Percentiles rank a stretch among this genome's conserved stretches.
phyloP scores from a whole-genome alignment of 1,140 invertebrate genomes.

The Papilio polytes region DNA sequence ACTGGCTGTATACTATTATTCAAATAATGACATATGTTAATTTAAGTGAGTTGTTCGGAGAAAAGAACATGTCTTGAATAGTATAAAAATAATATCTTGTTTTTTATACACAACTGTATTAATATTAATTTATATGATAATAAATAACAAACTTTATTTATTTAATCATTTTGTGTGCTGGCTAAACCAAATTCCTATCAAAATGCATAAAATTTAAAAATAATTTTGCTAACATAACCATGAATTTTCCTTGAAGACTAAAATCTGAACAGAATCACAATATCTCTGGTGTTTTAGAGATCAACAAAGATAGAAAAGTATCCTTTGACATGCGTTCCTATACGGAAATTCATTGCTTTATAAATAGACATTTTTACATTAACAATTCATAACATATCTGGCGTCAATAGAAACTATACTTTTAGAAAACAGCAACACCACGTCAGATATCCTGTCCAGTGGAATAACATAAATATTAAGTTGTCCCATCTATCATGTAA shows the following conservation, averaged over 20 bases:
- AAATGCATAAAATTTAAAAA: background rate
- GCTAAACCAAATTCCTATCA: no score
- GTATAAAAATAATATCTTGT: no score
- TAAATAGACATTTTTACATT: slow-evolving; percentile 2
- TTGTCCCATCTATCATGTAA: background rate
- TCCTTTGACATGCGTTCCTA: background rate
- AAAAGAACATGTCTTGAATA: no score
- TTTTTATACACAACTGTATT: no score
- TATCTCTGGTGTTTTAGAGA: background rate
- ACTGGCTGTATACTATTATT: no score
- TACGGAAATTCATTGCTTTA: background rate
- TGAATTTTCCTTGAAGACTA: background rate
- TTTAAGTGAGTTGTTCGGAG: no score
- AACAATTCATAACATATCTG: background rate
- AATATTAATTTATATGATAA: no score
- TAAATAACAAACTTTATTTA: no score
- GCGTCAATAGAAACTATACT: background rate
- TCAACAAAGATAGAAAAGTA: background rate
- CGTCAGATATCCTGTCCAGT: no score
- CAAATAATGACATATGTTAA: no score
- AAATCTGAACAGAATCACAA: background rate
- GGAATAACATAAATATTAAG: background rate
- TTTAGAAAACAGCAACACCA: background rate
- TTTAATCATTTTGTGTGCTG: no score
- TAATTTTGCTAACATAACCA: background rate